A percentile compares a stretch with the other conserved stretches of the same genome.
Evolutionary conservation across 2,113 vertebrate genomes (phyloP).

Genomic region (Sebastes schlegelii): DNA sequence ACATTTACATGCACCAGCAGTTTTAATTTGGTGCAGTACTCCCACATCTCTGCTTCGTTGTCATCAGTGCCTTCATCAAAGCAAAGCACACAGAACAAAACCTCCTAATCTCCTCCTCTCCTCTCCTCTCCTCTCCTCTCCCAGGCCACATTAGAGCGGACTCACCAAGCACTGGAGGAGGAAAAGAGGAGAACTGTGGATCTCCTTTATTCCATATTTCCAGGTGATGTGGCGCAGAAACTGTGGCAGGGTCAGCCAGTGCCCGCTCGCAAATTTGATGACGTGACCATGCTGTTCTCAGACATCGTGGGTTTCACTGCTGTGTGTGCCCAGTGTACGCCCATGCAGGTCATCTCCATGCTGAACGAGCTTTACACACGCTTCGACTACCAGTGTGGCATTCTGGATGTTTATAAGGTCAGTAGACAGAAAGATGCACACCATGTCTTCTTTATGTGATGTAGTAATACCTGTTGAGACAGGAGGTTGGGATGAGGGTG

Average conservation of each 20-base stretch:
- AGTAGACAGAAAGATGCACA: conserved; percentile 43
- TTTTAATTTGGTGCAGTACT: conserved; percentile 54
- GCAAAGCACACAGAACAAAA: conserved; percentile 28
- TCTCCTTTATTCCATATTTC: conserved; percentile 98
- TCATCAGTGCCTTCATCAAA: conserved; percentile 36
- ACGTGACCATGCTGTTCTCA: conserved; percentile 98
- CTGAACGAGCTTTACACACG: conserved; percentile 97
- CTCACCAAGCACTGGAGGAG: conserved; percentile 96
- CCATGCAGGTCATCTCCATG: conserved; percentile 99
- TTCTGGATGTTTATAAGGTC: conserved; percentile 99
- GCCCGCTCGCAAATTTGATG: conserved; percentile 96
- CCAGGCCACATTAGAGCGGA: conserved; percentile 92
- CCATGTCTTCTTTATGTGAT: not conserved
- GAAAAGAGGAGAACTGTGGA: conserved; percentile 98
- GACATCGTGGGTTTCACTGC: conserved; percentile 99
- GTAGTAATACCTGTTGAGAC: not conserved
- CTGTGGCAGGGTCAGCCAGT: conserved; percentile 96
- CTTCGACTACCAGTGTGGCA: conserved; percentile 98
- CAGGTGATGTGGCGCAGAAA: conserved; percentile 96
- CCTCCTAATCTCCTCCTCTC: conserved; percentile 13
- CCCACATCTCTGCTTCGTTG: conserved; percentile 25
- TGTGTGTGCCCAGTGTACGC: conserved; percentile 96
- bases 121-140: not conserved
- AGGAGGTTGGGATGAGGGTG: not conserved
- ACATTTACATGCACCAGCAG: conserved; percentile 21